Conservation (phyloP, 2,888 invertebrate genomes). For the Dryobotodes eremita region DNA sequence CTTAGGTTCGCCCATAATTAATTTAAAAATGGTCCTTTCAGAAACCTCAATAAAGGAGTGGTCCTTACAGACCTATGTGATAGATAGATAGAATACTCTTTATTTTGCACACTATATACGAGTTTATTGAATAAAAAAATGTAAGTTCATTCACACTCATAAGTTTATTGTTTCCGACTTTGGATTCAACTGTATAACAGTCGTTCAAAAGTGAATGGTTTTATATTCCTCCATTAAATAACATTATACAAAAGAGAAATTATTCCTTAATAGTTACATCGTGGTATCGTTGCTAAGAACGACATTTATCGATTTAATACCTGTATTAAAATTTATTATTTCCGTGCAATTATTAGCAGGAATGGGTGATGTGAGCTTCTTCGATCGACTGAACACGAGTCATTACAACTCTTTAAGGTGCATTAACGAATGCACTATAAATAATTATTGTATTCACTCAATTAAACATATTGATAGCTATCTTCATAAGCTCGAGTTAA, state of each 20-base stretch:
- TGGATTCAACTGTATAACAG: neutral
- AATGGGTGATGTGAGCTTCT: neutral
- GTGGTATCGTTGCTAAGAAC: neutral
- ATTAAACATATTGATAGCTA: slow-evolving; percentile 3
- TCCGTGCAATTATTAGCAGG: slow-evolving; percentile 25
- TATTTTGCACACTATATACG: neutral
- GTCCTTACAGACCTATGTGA: neutral
- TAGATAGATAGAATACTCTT: neutral
- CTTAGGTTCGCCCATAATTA: neutral
- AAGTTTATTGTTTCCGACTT: slow-evolving; percentile 4
- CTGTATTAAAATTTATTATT: slow-evolving; percentile 35
- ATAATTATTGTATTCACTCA: neutral
- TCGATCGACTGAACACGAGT: slow-evolving; percentile 9
- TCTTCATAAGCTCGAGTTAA: neutral
- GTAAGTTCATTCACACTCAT: slow-evolving; percentile 2
- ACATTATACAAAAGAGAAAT: slow-evolving; percentile 34
- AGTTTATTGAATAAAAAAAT: neutral
- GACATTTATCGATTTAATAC: slow-evolving; percentile 29
- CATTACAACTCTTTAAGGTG: neutral
- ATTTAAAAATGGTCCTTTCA: neutral
- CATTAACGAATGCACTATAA: neutral
- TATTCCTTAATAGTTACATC: slow-evolving; percentile 6
- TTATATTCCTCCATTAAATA: slow-evolving; percentile 27
- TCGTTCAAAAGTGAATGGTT: slow-evolving; percentile 31
- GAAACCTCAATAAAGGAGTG: neutral